phyloP scores from a whole-genome alignment of 1,140 invertebrate genomes.

The Meloidogyne exigua region DNA sequence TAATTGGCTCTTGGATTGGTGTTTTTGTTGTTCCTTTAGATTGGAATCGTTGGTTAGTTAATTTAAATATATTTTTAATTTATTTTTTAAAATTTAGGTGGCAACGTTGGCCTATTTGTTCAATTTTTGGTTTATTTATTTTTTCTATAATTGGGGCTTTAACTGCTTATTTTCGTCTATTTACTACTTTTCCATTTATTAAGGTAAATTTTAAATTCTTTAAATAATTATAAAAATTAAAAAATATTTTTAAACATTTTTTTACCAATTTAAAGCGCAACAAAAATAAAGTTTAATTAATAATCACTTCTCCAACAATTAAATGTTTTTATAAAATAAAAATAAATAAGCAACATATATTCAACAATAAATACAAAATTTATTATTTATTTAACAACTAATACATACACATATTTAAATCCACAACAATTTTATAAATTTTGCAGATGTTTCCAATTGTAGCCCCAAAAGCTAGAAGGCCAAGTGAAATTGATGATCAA shows the following conservation, averaged over 20 bases:
- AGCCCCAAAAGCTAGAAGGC: background rate
- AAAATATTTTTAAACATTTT: no score
- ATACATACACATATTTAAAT: background rate
- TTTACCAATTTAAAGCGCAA: no score
- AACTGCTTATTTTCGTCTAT: slow-evolving; percentile 20
- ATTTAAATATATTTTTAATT: background rate
- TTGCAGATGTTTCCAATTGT: background rate
- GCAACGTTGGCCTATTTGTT: slow-evolving; percentile 45
- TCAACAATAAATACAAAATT: background rate
- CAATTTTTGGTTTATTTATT: slow-evolving; percentile 37
- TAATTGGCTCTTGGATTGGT: slow-evolving; percentile 82
- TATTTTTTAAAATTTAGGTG: slow-evolving; percentile 8
- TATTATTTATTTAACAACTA: background rate
- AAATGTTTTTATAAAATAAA: background rate
- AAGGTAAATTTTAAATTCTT: background rate
- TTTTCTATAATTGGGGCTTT: slow-evolving; percentile 35
- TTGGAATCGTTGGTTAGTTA: slow-evolving; percentile 78
- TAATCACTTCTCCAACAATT: no score
- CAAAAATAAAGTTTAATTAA: no score
- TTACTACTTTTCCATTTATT: slow-evolving; percentile 22
- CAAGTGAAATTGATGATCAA: slow-evolving; percentile 5
- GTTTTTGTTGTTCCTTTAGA: slow-evolving; percentile 83
- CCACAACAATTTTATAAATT: background rate
- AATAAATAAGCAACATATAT: no score
- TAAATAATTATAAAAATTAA: no score